Percentiles rank a stretch among this genome's conserved stretches.
Evolutionary conservation across 2,888 invertebrate genomes (phyloP).

Genomic region (Oscheius myriophilus): DNA sequence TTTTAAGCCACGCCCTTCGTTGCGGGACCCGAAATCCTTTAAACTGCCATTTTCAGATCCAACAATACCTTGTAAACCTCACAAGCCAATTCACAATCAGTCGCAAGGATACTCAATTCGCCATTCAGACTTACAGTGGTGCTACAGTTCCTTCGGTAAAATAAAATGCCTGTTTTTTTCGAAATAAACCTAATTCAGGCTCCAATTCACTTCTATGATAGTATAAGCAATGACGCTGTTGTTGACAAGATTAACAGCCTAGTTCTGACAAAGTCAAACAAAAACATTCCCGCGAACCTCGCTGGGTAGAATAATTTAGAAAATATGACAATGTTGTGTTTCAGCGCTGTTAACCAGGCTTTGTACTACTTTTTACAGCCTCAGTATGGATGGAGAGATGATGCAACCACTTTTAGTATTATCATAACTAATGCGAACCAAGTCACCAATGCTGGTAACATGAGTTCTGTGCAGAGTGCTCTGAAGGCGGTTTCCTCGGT

Average conservation of each 20-base stretch:
- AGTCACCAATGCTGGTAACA: too few species aligned
- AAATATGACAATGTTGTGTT: too few species aligned
- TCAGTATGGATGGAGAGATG: constrained; percentile 38
- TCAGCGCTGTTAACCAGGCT: constrained; percentile 40
- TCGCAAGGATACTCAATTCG: constrained; percentile 39
- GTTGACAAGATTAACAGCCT: constrained; percentile 32
- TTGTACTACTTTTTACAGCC: constrained; percentile 36
- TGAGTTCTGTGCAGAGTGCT: too few species aligned
- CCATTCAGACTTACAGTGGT: constrained; percentile 42
- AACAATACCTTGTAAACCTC: constrained; percentile 35
- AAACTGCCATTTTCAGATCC: constrained; percentile 31
- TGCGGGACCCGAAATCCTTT: too few species aligned
- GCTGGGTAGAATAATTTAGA: constrained; percentile 17
- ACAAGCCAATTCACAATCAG: constrained; percentile 38
- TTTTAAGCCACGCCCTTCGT: too few species aligned
- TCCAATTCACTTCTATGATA: constrained; percentile 44
- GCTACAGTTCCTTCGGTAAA: constrained; percentile 39
- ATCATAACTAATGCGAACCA: constrained; percentile 37
- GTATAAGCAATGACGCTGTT: constrained; percentile 29
- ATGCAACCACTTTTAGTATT: constrained; percentile 40
- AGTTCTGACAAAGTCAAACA: constrained; percentile 33
- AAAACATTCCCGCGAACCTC: constrained; percentile 40
- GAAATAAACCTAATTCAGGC: constrained; percentile 24
- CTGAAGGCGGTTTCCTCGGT: too few species aligned
- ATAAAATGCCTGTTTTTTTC: background rate